Evolutionary conservation across 2,797 vertebrate species (phyloP).

Genomic region (Coregonus ussuriensis): DNA sequence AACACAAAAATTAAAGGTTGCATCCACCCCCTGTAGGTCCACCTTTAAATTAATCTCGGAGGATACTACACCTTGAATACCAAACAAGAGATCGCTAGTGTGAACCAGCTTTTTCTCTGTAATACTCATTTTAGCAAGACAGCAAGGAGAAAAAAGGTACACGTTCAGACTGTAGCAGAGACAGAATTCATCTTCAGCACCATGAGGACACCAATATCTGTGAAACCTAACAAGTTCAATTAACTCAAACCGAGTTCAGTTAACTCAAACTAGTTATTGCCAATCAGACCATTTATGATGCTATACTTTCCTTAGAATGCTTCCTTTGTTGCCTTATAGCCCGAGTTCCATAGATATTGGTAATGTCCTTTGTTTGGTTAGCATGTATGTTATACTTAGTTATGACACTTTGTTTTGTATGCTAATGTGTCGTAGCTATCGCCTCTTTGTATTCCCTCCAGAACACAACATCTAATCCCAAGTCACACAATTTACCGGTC

Average conservation of each 20-base stretch:
- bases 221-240: background rate
- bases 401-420: too few relatives aligned
- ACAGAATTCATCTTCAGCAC: background rate
- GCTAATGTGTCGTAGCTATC: too few relatives aligned
- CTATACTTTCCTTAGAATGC: too few relatives aligned
- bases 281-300: too few relatives aligned
- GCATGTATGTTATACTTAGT: too few relatives aligned
- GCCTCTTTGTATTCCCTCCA: too few relatives aligned
- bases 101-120: constrained; percentile 15
- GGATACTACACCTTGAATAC: constrained; percentile 56
- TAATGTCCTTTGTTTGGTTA: too few relatives aligned
- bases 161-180: constrained; percentile 43
- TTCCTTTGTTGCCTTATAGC: too few relatives aligned
- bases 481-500: too few relatives aligned
- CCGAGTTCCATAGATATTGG: too few relatives aligned
- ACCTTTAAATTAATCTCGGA: constrained; percentile 54
- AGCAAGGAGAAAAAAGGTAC: constrained; percentile 35
- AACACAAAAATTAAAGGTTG: constrained; percentile 67
- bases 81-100: constrained; percentile 40
- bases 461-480: too few relatives aligned
- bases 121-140: constrained; percentile 21
- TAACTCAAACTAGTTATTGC: too few relatives aligned
- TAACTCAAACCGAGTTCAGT: background rate
- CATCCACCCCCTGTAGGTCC: constrained; percentile 52
- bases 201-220: background rate